phyloP scores from a whole-genome alignment of 1,140 invertebrate species.

The Drosophila sucinea region DNA sequence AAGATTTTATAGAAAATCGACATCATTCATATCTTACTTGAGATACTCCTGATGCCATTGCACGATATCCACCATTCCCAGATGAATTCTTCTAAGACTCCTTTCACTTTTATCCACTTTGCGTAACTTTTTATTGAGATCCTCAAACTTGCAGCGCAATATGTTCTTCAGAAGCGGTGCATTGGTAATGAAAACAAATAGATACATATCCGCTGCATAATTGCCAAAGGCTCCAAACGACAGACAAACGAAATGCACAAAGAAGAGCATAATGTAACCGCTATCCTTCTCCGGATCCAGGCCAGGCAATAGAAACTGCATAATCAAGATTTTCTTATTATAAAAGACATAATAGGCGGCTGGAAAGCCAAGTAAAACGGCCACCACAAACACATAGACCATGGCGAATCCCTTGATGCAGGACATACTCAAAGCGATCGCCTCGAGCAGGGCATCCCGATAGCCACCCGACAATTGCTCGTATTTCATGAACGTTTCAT shows the following conservation, averaged over 20 bases:
- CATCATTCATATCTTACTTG: constrained; percentile 10
- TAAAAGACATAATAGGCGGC: constrained; percentile 21
- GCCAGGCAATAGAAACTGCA: constrained; percentile 33
- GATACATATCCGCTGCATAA: constrained; percentile 35
- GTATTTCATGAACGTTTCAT: constrained; percentile 22
- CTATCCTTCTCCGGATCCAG: constrained; percentile 5
- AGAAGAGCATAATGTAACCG: constrained; percentile 13
- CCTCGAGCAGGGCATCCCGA: neutral
- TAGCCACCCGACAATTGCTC: constrained; percentile 12
- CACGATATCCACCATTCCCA: constrained; percentile 16
- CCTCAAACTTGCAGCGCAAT: constrained; percentile 23
- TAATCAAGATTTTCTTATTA: constrained; percentile 24
- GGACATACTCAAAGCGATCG: neutral
- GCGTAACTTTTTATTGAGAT: constrained; percentile 15
- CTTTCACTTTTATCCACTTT: neutral
- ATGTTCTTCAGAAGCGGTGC: constrained; percentile 32
- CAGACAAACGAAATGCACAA: constrained; percentile 3
- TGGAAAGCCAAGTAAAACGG: constrained; percentile 5
- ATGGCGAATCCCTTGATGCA: constrained; percentile 11
- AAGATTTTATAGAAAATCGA: neutral
- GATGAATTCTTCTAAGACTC: neutral
- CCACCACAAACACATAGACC: neutral
- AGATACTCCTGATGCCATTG: constrained; percentile 31
- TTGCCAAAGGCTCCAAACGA: constrained; percentile 33
- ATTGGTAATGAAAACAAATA: constrained; percentile 27